Conservation (phyloP, 1,140 invertebrate genomes). For the Neuroterus valhalla region DNA sequence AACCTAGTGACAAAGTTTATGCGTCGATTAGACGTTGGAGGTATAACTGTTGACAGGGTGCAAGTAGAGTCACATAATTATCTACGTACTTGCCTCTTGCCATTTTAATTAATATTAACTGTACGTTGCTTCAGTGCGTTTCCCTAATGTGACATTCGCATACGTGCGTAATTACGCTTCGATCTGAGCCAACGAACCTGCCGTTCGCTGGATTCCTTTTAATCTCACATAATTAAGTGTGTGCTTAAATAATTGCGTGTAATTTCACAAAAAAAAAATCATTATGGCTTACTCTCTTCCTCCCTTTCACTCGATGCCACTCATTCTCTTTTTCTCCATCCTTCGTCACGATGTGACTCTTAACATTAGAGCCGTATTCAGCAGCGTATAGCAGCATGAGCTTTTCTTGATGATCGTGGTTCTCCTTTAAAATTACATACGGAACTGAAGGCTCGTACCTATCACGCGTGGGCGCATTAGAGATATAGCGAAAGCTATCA, state of each 20-base stretch:
- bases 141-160: neutral
- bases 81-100: constrained; percentile 33
- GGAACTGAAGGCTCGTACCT: no score
- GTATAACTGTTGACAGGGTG: neutral
- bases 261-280: neutral
- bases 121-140: constrained; percentile 33
- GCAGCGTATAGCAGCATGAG: no score
- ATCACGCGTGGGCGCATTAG: neutral
- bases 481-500: neutral
- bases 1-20: constrained; percentile 16
- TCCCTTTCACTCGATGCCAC: no score
- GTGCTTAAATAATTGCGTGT: constrained; percentile 10
- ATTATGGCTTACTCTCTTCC: neutral
- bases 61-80: constrained; percentile 33
- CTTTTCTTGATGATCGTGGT: no score
- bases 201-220: constrained; percentile 22
- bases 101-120: constrained; percentile 43
- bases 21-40: constrained; percentile 14
- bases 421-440: no score
- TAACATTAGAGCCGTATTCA: no score
- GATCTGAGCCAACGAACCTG: constrained; percentile 13
- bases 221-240: constrained; percentile 18
- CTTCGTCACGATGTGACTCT: no score
- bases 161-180: constrained; percentile 2
- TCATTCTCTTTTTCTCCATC: no score